Conservation (phyloP, 1,140 invertebrate species). For the Drosophila ficusphila region DNA sequence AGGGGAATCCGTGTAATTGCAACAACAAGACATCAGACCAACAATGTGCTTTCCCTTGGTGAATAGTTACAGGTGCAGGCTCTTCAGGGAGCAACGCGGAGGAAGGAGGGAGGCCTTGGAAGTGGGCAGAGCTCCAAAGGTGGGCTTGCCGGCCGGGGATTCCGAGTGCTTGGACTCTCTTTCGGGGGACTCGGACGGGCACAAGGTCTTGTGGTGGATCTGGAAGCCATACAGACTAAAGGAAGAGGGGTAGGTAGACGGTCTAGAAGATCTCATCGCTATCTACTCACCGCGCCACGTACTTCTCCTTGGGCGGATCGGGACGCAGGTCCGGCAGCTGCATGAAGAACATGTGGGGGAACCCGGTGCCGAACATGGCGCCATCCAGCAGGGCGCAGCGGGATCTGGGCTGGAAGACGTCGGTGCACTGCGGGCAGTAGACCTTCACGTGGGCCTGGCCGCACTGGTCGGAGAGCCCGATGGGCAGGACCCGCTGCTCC, state of each 20-base stretch:
- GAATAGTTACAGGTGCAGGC: neutral
- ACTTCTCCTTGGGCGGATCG: conserved; percentile 10
- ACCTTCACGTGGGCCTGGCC: conserved; percentile 43
- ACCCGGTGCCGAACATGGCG: conserved; percentile 57
- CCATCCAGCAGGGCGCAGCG: conserved; percentile 46
- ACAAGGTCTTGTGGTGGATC: conserved; percentile 13
- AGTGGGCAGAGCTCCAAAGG: neutral
- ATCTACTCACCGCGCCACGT: conserved; percentile 27
- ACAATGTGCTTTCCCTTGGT: conserved; percentile 13
- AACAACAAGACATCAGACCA: conserved; percentile 7
- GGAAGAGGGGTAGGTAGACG: no score
- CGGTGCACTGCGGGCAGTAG: conserved; percentile 57
- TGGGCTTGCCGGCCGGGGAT: neutral
- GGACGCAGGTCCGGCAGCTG: conserved; percentile 22
- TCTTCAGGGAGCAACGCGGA: neutral
- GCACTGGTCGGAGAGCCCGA: conserved; percentile 38
- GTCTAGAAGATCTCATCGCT: neutral
- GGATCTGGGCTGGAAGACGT: conserved; percentile 47
- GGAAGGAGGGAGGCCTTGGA: neutral
- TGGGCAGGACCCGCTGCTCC: conserved; percentile 45
- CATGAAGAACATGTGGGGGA: conserved; percentile 72
- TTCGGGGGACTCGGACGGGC: neutral
- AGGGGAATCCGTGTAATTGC: conserved; percentile 7
- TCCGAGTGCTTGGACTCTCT: neutral
- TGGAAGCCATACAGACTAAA: conserved; percentile 33